A percentile compares a stretch with the other conserved stretches of the same genome.
phyloP scores from a whole-genome alignment of 2,888 invertebrate genomes.

The Rhagonycha fulva region DNA sequence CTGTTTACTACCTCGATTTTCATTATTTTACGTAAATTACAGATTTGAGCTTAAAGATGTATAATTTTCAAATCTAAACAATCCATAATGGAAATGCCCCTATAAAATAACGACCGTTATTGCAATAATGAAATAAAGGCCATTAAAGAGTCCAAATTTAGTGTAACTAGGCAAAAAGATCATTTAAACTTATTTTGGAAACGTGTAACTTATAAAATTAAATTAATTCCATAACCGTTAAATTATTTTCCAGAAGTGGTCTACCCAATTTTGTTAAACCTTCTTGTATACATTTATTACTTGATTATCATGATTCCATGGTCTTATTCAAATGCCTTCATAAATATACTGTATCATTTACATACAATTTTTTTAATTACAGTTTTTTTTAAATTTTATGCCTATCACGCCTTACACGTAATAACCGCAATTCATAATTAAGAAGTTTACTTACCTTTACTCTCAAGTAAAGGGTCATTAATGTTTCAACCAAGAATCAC shows the following conservation, averaged over 20 bases:
- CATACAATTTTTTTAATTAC: not conserved
- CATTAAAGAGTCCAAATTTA: not conserved
- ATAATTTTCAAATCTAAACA: not conserved
- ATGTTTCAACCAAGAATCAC: not conserved
- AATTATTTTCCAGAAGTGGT: not conserved
- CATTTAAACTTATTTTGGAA: not conserved
- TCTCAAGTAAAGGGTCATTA: not conserved
- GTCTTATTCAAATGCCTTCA: not conserved
- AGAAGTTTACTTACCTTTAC: not conserved
- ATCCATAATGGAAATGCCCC: not conserved
- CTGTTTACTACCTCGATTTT: not conserved
- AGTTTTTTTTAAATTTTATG: not conserved
- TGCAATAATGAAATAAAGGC: not conserved
- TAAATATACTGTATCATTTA: not conserved
- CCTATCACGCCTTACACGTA: not conserved
- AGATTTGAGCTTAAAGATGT: not conserved
- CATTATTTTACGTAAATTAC: not conserved
- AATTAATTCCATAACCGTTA: not conserved
- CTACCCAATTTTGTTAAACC: not conserved
- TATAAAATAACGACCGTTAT: not conserved
- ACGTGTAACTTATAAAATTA: not conserved
- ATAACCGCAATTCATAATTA: not conserved
- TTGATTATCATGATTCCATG: not conserved
- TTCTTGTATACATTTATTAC: not conserved
- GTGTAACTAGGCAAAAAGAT: not conserved